These are phyloP conservation scores for Drosophila bunnanda DNA, from an alignment of 2,888 invertebrate species.

Conservation along the genomic window DNA sequence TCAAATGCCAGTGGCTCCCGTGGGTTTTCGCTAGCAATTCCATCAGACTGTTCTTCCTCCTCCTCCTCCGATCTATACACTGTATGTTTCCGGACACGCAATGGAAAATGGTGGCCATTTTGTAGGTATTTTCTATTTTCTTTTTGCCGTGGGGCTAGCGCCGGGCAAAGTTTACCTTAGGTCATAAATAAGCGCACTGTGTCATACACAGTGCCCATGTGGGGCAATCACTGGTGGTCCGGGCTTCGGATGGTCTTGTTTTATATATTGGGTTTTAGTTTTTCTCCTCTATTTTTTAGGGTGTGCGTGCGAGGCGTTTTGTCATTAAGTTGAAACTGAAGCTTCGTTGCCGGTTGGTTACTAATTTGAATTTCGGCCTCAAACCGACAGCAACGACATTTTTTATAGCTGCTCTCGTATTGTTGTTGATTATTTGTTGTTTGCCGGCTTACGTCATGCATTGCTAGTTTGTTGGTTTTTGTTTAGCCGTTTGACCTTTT, in stretches of 20 bases:
- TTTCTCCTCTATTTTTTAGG: constrained; percentile 34
- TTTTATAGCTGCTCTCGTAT: constrained; percentile 46
- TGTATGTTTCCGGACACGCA: constrained; percentile 27
- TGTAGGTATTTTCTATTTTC: not conserved
- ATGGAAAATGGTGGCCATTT: constrained; percentile 43
- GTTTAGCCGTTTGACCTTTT: constrained; percentile 45
- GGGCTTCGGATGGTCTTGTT: constrained; percentile 32
- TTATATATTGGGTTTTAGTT: constrained; percentile 24
- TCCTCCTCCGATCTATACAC: constrained; percentile 13
- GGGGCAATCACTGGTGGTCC: constrained; percentile 45
- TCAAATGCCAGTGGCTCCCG: constrained; percentile 29
- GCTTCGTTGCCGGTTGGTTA: constrained; percentile 31
- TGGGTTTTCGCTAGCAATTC: constrained; percentile 20
- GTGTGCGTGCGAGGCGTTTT: constrained; percentile 53
- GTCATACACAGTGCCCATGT: constrained; percentile 56
- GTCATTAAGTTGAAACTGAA: constrained; percentile 51
- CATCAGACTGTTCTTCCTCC: constrained; percentile 21
- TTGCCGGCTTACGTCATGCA: constrained; percentile 54
- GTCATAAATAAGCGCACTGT: constrained; percentile 57
- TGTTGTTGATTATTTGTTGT: constrained; percentile 46
- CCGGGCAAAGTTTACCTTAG: constrained; percentile 56
- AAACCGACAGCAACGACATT: constrained; percentile 33
- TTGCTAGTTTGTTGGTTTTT: constrained; percentile 47
- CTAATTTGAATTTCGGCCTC: constrained; percentile 54
- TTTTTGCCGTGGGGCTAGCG: constrained; percentile 26